Conservation (phyloP, 2,113 vertebrate genomes). For the Psephotus haematonotus region DNA sequence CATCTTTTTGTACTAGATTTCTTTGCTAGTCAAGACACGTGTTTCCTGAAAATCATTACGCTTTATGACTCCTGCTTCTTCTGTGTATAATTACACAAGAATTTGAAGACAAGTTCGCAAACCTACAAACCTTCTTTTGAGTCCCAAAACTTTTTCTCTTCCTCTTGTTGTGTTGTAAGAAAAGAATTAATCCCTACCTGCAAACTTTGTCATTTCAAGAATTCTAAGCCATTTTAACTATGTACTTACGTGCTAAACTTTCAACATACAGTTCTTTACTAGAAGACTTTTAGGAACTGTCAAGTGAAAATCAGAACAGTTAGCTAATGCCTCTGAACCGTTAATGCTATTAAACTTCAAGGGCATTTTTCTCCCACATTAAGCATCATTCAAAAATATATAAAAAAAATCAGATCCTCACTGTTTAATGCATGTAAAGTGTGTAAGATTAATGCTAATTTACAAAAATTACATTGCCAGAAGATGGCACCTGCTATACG, state of each 20-base stretch:
- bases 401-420: not conserved
- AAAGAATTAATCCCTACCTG: not conserved
- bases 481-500: constrained; percentile 71
- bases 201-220: not conserved
- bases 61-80: not conserved
- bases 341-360: not conserved
- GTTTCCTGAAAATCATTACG: not conserved
- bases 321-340: not conserved
- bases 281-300: not conserved
- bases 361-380: not conserved
- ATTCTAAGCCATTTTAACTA: not conserved
- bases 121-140: not conserved
- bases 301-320: not conserved
- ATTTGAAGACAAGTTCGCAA: not conserved
- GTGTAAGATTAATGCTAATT: not conserved
- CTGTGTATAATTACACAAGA: not conserved
- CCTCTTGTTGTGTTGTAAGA: not conserved
- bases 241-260: not conserved
- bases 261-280: not conserved
- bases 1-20: not conserved
- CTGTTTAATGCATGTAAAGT: not conserved
- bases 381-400: not conserved
- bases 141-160: not conserved
- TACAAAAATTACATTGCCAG: constrained; percentile 21
- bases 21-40: not conserved